Evolutionary conservation across 2,113 vertebrate genomes (phyloP), one percentile per base, ranked within the genome.

Genomic region (Nipponia nippon): DNA sequence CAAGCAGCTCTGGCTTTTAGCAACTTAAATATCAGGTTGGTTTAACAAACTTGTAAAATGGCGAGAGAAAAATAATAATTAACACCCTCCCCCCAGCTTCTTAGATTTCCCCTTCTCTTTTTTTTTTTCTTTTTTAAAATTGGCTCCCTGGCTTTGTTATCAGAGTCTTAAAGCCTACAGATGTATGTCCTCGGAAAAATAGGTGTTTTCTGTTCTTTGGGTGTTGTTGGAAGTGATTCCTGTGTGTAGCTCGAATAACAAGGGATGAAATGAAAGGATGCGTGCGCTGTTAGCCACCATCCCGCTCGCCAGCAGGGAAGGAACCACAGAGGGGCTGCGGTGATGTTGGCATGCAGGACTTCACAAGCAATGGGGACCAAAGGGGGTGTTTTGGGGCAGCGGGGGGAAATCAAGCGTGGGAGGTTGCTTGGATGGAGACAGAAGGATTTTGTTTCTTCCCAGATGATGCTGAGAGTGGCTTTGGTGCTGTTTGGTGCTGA

Each of bases 11-110:
- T 58, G 89, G 96, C 84, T 98, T 93, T 83, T 72, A 95, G 96
- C 94, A 36, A 71, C 69, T 90, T 95, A 92, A 98, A 97, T 65
- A 95, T 83, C 89, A 16, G 22, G 30, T 81, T 94, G 97, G 63
- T 95, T 98, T 80, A 89, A 95, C 90, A 87, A 96, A 96, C 97
- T 97, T 96, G 97, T 89, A 91, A 97, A 97, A 97, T 79, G 88
- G 90, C 69, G 80, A 34, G 76, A 89, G 62, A 26, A 7, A 44
- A 34, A 19, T 13, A 7, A 15, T 26, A n/a, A 42, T 5, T 5
- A 4, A 32, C 38, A n/a, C 38, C 38, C 38, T 9, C 38, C 38
- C 38, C 17, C 17, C 10, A 16, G 58, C 71, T 92, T 83, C 40
- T 94, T 52, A 6, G 5, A 29, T 11, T 6, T 16, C 30, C 27